Percentiles rank a stretch among this genome's conserved stretches.
phyloP scores from a whole-genome alignment of 2,888 invertebrate genomes.

The Sinohyriopsis cumingii region DNA sequence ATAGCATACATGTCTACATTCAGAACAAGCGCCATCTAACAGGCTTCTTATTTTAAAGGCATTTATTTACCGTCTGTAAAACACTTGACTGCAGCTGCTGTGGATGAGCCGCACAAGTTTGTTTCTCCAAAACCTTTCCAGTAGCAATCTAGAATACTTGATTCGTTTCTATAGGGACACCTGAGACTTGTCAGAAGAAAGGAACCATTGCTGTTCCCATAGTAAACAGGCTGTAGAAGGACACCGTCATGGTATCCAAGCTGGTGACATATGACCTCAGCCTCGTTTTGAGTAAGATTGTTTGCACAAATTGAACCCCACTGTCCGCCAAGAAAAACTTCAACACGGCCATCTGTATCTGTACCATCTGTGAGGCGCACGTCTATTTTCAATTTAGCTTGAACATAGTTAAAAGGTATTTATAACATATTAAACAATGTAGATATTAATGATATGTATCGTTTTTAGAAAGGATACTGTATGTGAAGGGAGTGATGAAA shows the following conservation, averaged over 20 bases:
- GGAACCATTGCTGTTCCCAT: slow-evolving; percentile 8
- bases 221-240: slow-evolving; percentile 18
- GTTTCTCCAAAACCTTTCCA: slow-evolving; percentile 27
- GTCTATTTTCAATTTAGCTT: slow-evolving; percentile 22
- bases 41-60: too few species aligned
- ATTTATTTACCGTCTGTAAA: slow-evolving; percentile 31
- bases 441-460: too few species aligned
- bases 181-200: too few species aligned
- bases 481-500: too few species aligned
- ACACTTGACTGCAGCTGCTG: slow-evolving; percentile 35
- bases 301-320: slow-evolving; percentile 84
- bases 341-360: slow-evolving; percentile 36
- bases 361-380: slow-evolving; percentile 38
- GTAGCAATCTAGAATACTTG: slow-evolving; percentile 23
- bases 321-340: slow-evolving; percentile 71
- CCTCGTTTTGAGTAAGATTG: slow-evolving; percentile 79
- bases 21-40: too few species aligned
- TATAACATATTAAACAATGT: too few species aligned
- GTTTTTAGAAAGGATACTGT: too few species aligned
- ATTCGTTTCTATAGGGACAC: slow-evolving; percentile 10
- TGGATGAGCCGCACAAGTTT: slow-evolving; percentile 18
- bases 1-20: too few species aligned
- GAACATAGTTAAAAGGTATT: background rate
- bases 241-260: slow-evolving; percentile 75
- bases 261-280: slow-evolving; percentile 80